Evolutionary conservation across 2,888 invertebrate genomes (phyloP), one percentile per base, ranked within the genome.

Genomic region (Spicauda simplicius): DNA sequence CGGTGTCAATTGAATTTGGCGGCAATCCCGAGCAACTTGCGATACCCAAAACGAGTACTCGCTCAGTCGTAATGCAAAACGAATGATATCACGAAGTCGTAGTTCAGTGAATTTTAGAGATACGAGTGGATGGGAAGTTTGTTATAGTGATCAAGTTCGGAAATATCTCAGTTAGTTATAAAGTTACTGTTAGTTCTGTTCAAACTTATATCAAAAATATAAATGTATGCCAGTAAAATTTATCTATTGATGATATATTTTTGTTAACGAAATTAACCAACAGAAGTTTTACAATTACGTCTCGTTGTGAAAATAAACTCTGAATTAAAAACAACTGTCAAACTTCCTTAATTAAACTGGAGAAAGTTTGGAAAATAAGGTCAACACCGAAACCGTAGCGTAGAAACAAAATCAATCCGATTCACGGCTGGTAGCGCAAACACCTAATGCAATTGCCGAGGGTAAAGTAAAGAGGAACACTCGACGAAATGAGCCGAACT

Each of bases 371-470:
- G 6, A 50, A 20, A 64, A 64, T 48, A 37, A 52, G 57, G 63
- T 58, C 57, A 52, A 61, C 61, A 37, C n/a, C 18, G 37, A 64
- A 57, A 64, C 8, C 19, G 50, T 53, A 64, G 52, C 52, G 48
- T n/a, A 52, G 52, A 58, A 64, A 64, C 50, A 58, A 64, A 64
- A 64, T 64, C 64, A 37, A 58, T 53, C 16, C 52, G 52, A 58
- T 64, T 53, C 64, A 64, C 64, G 25, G 37, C 52, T 12, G 57
- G 41, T 12, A 18, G 64, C 64, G 41, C 64, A 64, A 64, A 64
- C 57, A 64, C 53, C 58, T 65, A 65, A 58, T 65, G 58, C 64
- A 59, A 61, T 59, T 54, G 58, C 53, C 45, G 45, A 58, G 64
- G 52, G 64, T 59, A 65, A 58, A 59, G 53, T 59, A 59, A 65